These are phyloP conservation scores for Ochotona princeps DNA, from an alignment of 2,113 vertebrate species.

Conservation along the genomic window DNA sequence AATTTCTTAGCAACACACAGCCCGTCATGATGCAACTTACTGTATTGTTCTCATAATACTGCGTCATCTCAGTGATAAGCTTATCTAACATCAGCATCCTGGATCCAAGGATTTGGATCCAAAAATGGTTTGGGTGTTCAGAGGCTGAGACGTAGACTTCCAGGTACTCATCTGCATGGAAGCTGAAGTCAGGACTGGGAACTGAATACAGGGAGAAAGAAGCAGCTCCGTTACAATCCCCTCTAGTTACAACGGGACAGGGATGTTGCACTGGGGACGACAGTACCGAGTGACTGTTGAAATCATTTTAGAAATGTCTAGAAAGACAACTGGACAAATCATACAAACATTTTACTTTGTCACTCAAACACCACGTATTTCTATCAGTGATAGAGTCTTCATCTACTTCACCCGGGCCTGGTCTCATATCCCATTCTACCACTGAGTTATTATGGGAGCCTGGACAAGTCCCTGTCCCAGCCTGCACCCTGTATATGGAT, in stretches of 20 bases:
- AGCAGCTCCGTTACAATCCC: neutral
- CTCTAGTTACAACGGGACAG: neutral
- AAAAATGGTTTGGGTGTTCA: constrained; percentile 93
- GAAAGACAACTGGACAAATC: neutral
- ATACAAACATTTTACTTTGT: neutral
- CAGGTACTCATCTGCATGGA: constrained; percentile 91
- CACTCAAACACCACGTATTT: neutral
- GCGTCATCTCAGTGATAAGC: constrained; percentile 91
- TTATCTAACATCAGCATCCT: constrained; percentile 93
- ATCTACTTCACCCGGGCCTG: no score
- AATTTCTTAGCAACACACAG: neutral
- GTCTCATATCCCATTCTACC: neutral
- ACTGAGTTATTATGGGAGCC: neutral
- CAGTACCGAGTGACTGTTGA: neutral
- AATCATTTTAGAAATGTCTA: constrained; percentile 47
- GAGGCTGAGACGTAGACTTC: constrained; percentile 94
- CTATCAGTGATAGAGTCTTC: neutral
- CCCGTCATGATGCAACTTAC: constrained; percentile 78
- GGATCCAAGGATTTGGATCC: constrained; percentile 93
- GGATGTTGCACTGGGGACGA: neutral
- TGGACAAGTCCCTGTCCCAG: neutral
- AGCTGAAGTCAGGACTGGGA: constrained; percentile 93
- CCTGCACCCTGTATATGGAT: no score
- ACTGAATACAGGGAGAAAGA: constrained; percentile 83
- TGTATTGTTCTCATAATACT: constrained; percentile 84